phyloP scores from a whole-genome alignment of 1,140 invertebrate genomes.

The Phortica variegata region DNA sequence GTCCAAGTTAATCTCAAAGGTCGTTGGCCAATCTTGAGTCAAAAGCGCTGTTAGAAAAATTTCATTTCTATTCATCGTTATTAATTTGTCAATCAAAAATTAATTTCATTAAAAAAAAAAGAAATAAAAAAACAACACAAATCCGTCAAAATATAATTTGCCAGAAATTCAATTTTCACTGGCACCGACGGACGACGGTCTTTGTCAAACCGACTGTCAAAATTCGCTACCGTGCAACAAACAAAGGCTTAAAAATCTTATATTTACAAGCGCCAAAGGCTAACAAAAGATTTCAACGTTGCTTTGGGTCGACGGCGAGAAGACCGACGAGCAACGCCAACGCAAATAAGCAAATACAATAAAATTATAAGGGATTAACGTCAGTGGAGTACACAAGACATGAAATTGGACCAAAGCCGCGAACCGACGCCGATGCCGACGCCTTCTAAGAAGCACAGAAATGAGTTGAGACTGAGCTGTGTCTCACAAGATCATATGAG shows the following conservation, averaged over 20 bases:
- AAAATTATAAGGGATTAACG: constrained; percentile 54
- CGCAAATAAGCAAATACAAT: constrained; percentile 23
- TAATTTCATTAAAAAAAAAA: too few relatives aligned
- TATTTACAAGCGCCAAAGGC: too few relatives aligned
- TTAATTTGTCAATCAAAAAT: too few relatives aligned
- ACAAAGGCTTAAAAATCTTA: neutral
- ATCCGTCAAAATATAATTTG: neutral
- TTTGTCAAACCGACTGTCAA: constrained; percentile 31
- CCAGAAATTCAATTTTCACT: neutral
- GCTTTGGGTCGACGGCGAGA: neutral
- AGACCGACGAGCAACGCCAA: neutral
- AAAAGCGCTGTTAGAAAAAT: too few relatives aligned
- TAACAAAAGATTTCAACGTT: constrained; percentile 7
- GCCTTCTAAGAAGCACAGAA: constrained; percentile 18
- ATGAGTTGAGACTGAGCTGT: too few relatives aligned
- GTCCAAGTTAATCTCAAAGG: too few relatives aligned
- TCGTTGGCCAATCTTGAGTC: too few relatives aligned
- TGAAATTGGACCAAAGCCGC: too few relatives aligned
- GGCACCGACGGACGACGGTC: constrained; percentile 4
- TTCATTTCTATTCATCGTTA: too few relatives aligned
- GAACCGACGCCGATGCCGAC: constrained; percentile 2
- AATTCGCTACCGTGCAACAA: constrained; percentile 29
- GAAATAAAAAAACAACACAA: too few relatives aligned
- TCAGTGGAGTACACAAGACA: constrained; percentile 23
- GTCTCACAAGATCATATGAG: constrained; percentile 17